phyloP scores from a whole-genome alignment of 1,140 invertebrate species.

The Diabrotica virgifera region DNA sequence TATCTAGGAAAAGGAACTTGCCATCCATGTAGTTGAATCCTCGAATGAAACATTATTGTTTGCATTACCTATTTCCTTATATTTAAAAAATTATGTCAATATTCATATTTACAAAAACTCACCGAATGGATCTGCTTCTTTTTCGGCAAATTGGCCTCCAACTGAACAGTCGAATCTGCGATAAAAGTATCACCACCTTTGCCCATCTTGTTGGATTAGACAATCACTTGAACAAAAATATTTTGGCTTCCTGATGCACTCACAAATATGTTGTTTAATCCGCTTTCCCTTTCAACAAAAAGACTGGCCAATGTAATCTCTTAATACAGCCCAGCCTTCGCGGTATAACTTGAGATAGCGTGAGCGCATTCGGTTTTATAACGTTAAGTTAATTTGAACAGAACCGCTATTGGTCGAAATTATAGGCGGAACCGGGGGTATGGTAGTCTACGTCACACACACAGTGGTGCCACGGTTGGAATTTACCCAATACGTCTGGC shows the following conservation, averaged over 20 bases:
- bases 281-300: background rate
- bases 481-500: too few relatives aligned
- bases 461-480: too few relatives aligned
- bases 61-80: too few relatives aligned
- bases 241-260: background rate
- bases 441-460: too few relatives aligned
- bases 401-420: background rate
- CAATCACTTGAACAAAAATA: too few relatives aligned
- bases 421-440: background rate
- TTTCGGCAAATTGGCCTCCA: background rate
- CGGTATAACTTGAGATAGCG: background rate
- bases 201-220: background rate
- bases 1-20: too few relatives aligned
- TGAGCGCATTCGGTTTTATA: background rate
- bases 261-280: background rate
- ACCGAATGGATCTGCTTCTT: background rate
- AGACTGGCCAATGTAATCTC: constrained; percentile 1
- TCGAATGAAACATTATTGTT: too few relatives aligned
- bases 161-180: background rate
- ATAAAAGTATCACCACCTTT: background rate
- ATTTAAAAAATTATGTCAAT: too few relatives aligned
- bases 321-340: background rate
- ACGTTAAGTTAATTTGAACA: background rate
- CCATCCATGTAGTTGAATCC: too few relatives aligned
- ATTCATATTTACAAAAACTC: background rate